Evolutionary conservation across 2,113 vertebrate species (phyloP), one percentile per base, ranked within the genome.

Genomic region (Varanus komodoensis): DNA sequence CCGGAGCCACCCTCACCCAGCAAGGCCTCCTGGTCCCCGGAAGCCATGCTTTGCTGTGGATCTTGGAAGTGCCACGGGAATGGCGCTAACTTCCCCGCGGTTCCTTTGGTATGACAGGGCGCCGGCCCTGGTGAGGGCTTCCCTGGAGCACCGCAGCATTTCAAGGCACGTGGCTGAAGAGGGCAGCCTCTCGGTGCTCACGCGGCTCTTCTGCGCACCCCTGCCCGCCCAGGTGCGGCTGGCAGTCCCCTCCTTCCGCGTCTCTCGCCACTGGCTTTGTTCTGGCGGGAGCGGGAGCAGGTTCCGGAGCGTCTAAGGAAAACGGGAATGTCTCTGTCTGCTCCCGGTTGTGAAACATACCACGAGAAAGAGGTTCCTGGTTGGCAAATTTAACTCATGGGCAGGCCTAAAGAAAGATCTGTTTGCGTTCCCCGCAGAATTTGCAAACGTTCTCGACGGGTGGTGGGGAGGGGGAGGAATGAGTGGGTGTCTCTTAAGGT

Each of bases 141-240:
- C 64, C 29, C 19, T 8, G 29, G 8, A 23, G 67, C 14, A 29
- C 57, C 61, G 23, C 77, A 48, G n/a, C 57, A n/a, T 19, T 34
- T 89, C 88, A 84, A 89, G 82, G 88, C 88, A 84, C 82, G 1
- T 3, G 32, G 82, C 82, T 25, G 80, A n/a, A 7, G 68, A 38
- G 9, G 19, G 44, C 1, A 6, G 2, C 2, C 3, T 15, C 34
- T 61, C 23, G 0, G 79, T 27, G 32, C 79, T 23, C 11, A 0
- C 3, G 69, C 38, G 1, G 25, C 29, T 34, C 61, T 4, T 3
- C 68, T 1, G 21, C 34, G 7, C 54, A 54, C 29, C 1, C 73
- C 5, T 48, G 8, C 4, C 73, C 19, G 1, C 6, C 61, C 61
- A 3, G 12, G 15, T 12, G 8, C 57, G 6, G 25, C 29, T 4